Evolutionary conservation across 2,113 vertebrate species (phyloP), one percentile per base, ranked within the genome.

Genomic region (Malurus cyaneus): DNA sequence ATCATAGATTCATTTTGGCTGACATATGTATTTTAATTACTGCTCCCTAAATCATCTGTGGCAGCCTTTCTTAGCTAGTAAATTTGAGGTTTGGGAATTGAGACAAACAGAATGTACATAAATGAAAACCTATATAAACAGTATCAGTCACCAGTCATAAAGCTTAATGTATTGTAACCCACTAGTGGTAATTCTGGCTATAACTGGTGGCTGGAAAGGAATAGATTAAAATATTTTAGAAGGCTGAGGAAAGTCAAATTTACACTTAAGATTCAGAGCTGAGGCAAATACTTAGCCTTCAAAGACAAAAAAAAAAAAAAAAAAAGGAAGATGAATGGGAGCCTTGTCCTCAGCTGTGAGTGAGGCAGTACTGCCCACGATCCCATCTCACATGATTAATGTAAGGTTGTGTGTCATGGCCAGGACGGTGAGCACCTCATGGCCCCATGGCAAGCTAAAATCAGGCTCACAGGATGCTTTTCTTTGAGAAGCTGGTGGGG

Each of bases 91-190:
- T 61, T 87, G 78, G 66, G 78, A 93, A 86, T 72, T 0, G 0
- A 80, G 53, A 82, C 57, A 82, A 82, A 65, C 41, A 79, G 39
- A 85, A 72, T 4, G 8, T 53, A 57, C 2, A 2, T 46, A 86
- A 89, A 80, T 65, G 28, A 92, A 93, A 88, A 88, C n/a, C n/a
- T 78, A 65, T 60, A 60, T 19, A 89, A 91, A 78, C 19, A 65
- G 28, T 73, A 59, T 59, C 74, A 65, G 66, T 41, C 66, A 72
- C 32, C 0, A 76, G 49, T 41, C 81, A 72, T 80, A 76, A 94
- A 92, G 18, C 28, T 28, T 64, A 46, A 82, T 57, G 23, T 57
- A 56, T 76, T 73, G 82, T 83, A 86, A 92, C 18, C 25, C 71
- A 50, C 70, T 83, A 65, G 54, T 50, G 32, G 23, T 41, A 65